Evolutionary conservation across 2,113 vertebrate species (phyloP), one percentile per base, ranked within the genome.

Genomic region (Spermophilus dauricus): DNA sequence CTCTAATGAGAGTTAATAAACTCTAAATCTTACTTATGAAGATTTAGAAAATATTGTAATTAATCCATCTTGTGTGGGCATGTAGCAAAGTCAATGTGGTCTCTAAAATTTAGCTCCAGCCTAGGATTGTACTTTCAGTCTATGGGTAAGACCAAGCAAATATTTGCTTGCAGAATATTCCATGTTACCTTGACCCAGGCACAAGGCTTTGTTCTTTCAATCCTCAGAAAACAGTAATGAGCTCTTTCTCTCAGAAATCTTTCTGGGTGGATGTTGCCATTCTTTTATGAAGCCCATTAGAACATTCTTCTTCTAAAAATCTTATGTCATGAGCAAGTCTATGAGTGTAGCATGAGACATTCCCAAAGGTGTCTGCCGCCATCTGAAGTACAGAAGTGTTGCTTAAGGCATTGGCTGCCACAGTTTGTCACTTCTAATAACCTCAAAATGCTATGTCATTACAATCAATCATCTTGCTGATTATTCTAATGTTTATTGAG

Each of bases 1-100:
- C 17, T 34, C 61, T 85, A 93, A 83, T 73, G 61, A 81, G 86
- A 93, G 53, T 90, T 95, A 95, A 78, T 89, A 70, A 78, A 92
- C 63, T 94, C 42, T 91, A 94, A 91, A 70, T 89, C 26, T 37
- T 94, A 12, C 67, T 97, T 89, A 76, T 80, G 83, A 77, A 81
- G 58, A 94, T 63, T 70, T 86, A 48, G 93, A 76, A 86, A 91
- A 8, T 83, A 69, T 85, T 91, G 30, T 30, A 65, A 73, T 67
- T 30, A 87, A 72, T 61, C 72, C 18, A 81, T 95, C 37, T 24
- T 84, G 30, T 69, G 95, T 58, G 30, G 72, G 30, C 4, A 11
- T n/a, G 10, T 53, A 39, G 84, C 14, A 67, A 91, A 58, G 56
- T 75, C 26, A 45, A 2, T 32, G 39, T 56, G 56, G 28, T 67